These are phyloP conservation scores for Macrosoma leucophasiata DNA, from an alignment of 2,888 invertebrate species.

Conservation along the genomic window DNA sequence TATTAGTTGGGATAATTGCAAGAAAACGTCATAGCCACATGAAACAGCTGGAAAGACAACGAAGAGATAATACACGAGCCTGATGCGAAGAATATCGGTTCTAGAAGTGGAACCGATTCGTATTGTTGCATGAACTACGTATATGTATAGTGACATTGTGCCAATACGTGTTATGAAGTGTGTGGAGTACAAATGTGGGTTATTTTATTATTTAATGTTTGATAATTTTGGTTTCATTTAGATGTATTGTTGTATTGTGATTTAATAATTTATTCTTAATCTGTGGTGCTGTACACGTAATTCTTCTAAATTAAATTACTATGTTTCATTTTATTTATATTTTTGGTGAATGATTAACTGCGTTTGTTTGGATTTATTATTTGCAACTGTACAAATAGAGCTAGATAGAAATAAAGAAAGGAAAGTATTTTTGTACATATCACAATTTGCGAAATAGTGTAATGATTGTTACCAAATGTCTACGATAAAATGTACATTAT, in stretches of 20 bases:
- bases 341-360: conserved; percentile 6
- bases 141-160: conserved; percentile 52
- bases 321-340: conserved; percentile 20
- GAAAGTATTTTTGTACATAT: conserved; percentile 75
- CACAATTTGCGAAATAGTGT: conserved; percentile 60
- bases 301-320: conserved; percentile 21
- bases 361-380: conserved; percentile 17
- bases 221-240: conserved; percentile 24
- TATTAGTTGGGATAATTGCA: conserved; percentile 62
- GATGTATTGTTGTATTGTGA: conserved; percentile 20
- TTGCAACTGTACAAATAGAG: conserved; percentile 31
- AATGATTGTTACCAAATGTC: conserved; percentile 69
- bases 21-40: conserved; percentile 69
- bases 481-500: conserved; percentile 48
- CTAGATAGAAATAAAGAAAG: conserved; percentile 50
- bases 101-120: conserved; percentile 56
- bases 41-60: conserved; percentile 63
- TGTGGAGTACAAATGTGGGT: conserved; percentile 35
- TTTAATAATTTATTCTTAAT: conserved; percentile 23
- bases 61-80: conserved; percentile 60
- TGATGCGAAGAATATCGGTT: conserved; percentile 75
- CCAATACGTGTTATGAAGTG: conserved; percentile 41
- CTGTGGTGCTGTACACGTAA: conserved; percentile 30
- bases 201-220: conserved; percentile 16
- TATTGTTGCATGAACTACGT: too few species aligned